phyloP scores from a whole-genome alignment of 2,888 invertebrate genomes.

The Sceliomorpha sp. region DNA sequence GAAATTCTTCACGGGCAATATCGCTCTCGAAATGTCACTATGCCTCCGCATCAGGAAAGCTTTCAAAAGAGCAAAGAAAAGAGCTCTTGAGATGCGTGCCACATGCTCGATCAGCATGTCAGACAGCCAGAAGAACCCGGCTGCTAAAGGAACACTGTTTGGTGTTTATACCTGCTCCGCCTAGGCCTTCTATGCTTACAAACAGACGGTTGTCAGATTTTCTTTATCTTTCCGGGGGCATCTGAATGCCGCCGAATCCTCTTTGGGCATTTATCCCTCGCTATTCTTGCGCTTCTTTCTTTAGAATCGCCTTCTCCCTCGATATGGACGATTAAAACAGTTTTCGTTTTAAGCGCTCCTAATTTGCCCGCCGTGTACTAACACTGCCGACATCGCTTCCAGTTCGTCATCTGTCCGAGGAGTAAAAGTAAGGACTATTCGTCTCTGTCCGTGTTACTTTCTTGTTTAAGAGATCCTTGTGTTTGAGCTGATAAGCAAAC shows the following conservation, averaged over 20 bases:
- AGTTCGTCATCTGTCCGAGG: constrained; percentile 7
- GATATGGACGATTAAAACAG: constrained; percentile 37
- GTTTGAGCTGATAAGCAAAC: constrained; percentile 43
- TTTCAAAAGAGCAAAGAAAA: constrained; percentile 36
- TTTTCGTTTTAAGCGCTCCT: constrained; percentile 32
- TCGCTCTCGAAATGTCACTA: constrained; percentile 43
- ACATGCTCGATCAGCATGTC: constrained; percentile 36
- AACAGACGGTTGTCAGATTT: constrained; percentile 79
- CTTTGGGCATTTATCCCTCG: constrained; percentile 52
- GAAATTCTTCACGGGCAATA: constrained; percentile 48
- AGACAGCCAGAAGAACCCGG: constrained; percentile 47
- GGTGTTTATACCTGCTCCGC: constrained; percentile 74
- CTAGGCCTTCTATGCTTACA: constrained; percentile 72
- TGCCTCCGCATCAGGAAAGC: constrained; percentile 37
- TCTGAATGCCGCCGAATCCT: constrained; percentile 66
- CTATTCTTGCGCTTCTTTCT: constrained; percentile 10
- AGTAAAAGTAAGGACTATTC: constrained; percentile 1
- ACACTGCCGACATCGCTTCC: constrained; percentile 17
- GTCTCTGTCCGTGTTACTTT: neutral
- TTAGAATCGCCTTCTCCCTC: constrained; percentile 31
- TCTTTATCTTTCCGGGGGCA: constrained; percentile 76
- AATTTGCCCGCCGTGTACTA: constrained; percentile 53
- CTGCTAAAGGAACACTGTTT: constrained; percentile 64
- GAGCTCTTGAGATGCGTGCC: constrained; percentile 38
- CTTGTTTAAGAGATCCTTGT: neutral